Conservation (phyloP, 2,113 vertebrate species). For the Austrofundulus limnaeus region DNA sequence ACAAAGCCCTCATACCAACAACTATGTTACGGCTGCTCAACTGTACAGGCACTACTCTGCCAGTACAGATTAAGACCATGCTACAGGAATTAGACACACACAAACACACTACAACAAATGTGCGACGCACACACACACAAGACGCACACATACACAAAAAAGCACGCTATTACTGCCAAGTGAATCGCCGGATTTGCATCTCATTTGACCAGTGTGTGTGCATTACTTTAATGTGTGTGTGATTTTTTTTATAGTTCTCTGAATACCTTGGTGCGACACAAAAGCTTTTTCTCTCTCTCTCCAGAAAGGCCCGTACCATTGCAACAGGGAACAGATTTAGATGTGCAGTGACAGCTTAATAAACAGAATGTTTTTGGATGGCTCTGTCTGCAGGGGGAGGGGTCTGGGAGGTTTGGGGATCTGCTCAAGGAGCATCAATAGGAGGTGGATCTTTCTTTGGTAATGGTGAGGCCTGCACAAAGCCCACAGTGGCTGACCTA, state of each 20-base stretch:
- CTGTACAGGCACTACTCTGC: conserved; percentile 88
- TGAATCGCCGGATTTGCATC: conserved; percentile 95
- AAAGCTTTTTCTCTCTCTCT: conserved; percentile 74
- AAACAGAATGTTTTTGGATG: conserved; percentile 83
- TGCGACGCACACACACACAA: conserved; percentile 35
- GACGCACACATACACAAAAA: conserved; percentile 56
- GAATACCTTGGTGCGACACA: conserved; percentile 88
- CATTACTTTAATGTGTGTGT: conserved; percentile 60
- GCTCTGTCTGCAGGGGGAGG: conserved; percentile 69
- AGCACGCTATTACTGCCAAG: conserved; percentile 81
- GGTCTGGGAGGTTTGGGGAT: conserved; percentile 60
- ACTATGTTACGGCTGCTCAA: conserved; percentile 93
- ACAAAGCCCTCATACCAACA: conserved; percentile 91
- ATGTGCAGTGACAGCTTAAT: conserved; percentile 96
- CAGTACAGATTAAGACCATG: conserved; percentile 86
- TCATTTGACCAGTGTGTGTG: conserved; percentile 83
- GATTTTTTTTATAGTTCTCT: conserved; percentile 72
- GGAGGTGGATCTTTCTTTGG: conserved; percentile 72
- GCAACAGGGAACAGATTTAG: conserved; percentile 95
- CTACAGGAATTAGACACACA: conserved; percentile 87
- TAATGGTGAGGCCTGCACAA: conserved; percentile 70
- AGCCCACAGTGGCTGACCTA: conserved; percentile 78
- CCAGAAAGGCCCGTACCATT: conserved; percentile 65
- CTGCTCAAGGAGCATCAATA: conserved; percentile 71
- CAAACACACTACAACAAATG: conserved; percentile 30